A percentile compares a stretch with the other conserved stretches of the same genome.
These are phyloP conservation scores for Lapara coniferarum DNA, from an alignment of 2,888 invertebrate species.

Conservation along the genomic window DNA sequence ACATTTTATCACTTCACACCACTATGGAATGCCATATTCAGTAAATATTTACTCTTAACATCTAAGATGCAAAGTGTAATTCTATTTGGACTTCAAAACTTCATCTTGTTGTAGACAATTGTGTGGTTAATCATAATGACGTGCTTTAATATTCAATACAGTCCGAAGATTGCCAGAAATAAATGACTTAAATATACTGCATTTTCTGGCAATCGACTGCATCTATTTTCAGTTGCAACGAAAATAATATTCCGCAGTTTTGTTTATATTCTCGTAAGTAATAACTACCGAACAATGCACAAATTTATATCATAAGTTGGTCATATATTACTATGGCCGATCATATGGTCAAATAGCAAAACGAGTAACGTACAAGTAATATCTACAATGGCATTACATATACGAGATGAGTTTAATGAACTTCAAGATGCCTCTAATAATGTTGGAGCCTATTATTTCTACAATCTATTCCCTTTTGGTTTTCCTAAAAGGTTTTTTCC, in stretches of 20 bases:
- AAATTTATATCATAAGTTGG: background rate
- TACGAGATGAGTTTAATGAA: no score
- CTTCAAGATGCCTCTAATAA: no score
- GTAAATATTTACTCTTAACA: background rate
- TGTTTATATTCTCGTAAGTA: slow-evolving; percentile 14
- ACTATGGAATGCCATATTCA: background rate
- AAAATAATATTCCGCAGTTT: slow-evolving; percentile 16
- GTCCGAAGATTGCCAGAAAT: background rate
- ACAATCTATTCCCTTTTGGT: background rate
- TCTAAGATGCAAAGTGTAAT: background rate
- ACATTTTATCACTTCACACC: slow-evolving; percentile 55
- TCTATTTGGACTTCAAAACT: no score
- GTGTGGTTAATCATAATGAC: no score
- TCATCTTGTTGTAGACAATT: no score
- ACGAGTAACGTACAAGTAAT: background rate
- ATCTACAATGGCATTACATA: no score
- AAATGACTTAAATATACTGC: background rate
- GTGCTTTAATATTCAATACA: no score
- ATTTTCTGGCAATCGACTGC: slow-evolving; percentile 9
- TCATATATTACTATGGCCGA: no score
- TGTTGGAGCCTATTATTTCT: no score
- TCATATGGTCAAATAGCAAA: no score
- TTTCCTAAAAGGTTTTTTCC: background rate
- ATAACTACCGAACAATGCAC: background rate
- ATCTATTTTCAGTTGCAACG: slow-evolving; percentile 16